phyloP scores from a whole-genome alignment of 2,888 invertebrate genomes.

The Ariolimax columbianus region DNA sequence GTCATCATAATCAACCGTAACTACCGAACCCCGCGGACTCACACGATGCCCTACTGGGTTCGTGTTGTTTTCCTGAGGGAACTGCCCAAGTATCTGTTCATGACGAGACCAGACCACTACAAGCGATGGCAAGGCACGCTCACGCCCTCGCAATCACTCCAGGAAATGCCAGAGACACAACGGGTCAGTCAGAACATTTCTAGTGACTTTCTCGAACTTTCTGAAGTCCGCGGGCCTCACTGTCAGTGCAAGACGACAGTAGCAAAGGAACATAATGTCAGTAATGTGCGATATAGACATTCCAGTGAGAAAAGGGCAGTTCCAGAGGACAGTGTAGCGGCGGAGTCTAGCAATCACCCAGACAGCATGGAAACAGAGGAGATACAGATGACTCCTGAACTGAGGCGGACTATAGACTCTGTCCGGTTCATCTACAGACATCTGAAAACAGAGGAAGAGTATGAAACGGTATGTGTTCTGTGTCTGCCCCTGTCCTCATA shows the following conservation, averaged over 20 bases:
- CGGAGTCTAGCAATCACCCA: neutral
- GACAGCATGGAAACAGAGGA: conserved; percentile 83
- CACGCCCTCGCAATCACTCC: conserved; percentile 54
- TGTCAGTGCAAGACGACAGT: neutral
- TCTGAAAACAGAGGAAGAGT: conserved; percentile 97
- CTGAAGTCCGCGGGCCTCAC: conserved; percentile 84
- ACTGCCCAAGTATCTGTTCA: conserved; percentile 92
- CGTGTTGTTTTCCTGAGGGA: conserved; percentile 96
- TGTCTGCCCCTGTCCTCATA: neutral
- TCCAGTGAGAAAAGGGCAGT: neutral
- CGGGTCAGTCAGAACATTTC: conserved; percentile 50
- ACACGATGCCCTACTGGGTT: conserved; percentile 98
- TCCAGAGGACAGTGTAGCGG: neutral
- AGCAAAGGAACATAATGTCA: neutral
- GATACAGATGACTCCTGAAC: conserved; percentile 87
- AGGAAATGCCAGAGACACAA: conserved; percentile 50
- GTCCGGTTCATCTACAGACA: conserved; percentile 99
- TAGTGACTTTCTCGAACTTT: conserved; percentile 82
- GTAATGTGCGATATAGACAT: neutral
- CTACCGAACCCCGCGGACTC: conserved; percentile 95
- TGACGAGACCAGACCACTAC: conserved; percentile 90
- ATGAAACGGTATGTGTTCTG: conserved; percentile 90
- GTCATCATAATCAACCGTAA: conserved; percentile 99
- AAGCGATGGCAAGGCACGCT: conserved; percentile 78
- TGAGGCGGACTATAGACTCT: conserved; percentile 89